A percentile compares a stretch with the other conserved stretches of the same genome.
phyloP scores from a whole-genome alignment of 2,888 invertebrate genomes.

The Pseudococcus longispinus region DNA sequence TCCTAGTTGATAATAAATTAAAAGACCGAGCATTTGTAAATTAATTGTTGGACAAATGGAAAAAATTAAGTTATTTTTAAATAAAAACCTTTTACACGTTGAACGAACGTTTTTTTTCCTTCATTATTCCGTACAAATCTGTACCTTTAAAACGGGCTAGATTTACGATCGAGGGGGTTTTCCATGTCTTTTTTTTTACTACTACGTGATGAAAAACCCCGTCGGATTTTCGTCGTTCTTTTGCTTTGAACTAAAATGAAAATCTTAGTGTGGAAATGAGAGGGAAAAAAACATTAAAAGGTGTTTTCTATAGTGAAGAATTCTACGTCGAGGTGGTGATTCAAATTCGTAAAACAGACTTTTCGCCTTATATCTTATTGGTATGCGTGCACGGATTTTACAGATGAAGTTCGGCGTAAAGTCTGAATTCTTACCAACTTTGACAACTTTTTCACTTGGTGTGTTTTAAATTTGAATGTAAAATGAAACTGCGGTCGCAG shows the following conservation, averaged over 20 bases:
- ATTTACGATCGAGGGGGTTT: not conserved
- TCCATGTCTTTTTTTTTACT: not conserved
- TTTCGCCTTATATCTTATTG: not conserved
- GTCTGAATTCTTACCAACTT: slow-evolving; percentile 20
- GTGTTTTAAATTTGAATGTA: slow-evolving; percentile 25
- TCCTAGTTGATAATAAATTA: not conserved
- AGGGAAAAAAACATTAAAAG: not conserved
- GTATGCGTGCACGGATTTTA: slow-evolving; percentile 19
- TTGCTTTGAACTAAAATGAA: not conserved
- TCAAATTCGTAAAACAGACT: slow-evolving; percentile 12
- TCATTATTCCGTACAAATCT: not conserved
- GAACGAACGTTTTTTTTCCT: not conserved
- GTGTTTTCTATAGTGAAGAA: not conserved
- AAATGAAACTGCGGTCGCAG: slow-evolving; percentile 10
- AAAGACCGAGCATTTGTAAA: slow-evolving; percentile 2
- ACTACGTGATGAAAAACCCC: not conserved
- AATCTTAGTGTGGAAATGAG: slow-evolving; percentile 12
- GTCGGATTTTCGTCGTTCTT: not conserved
- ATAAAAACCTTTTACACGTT: slow-evolving; percentile 4
- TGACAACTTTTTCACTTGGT: slow-evolving; percentile 8
- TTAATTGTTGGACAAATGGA: slow-evolving; percentile 22
- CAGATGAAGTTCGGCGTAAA: not conserved
- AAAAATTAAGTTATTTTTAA: slow-evolving; percentile 22
- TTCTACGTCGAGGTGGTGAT: not conserved
- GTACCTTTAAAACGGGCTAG: not conserved